Evolutionary conservation across 2,797 vertebrate species (phyloP).

Genomic region (Eleutherodactylus coqui): DNA sequence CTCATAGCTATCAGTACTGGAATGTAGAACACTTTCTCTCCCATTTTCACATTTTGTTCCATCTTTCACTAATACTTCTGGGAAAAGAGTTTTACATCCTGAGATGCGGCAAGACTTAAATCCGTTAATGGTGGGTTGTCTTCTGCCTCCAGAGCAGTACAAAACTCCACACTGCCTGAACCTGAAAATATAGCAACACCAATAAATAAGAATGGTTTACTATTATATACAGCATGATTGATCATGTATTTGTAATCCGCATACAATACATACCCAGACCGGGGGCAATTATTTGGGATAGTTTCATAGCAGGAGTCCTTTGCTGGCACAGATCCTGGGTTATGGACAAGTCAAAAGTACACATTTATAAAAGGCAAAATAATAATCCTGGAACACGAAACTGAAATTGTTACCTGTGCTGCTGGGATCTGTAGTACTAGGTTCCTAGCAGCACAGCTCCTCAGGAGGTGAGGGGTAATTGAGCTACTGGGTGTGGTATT

Average conservation of each 20-base stretch:
- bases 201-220: not conserved
- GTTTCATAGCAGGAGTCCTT: slow-evolving; percentile 4
- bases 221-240: not conserved
- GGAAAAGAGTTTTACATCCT: not conserved
- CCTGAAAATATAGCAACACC: not conserved
- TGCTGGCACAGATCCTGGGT: not conserved
- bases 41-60: slow-evolving; percentile 41
- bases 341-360: not conserved
- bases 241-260: not conserved
- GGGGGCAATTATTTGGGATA: not conserved
- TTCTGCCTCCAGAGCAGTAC: slow-evolving; percentile 7
- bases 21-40: slow-evolving; percentile 4
- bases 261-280: not conserved
- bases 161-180: slow-evolving; percentile 31
- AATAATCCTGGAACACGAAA: no score
- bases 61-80: slow-evolving; percentile 22
- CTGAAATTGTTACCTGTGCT: no score
- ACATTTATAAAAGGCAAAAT: not conserved
- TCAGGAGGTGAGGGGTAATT: no score
- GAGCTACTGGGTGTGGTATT: no score
- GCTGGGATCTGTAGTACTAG: not conserved
- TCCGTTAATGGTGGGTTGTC: not conserved
- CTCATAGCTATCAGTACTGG: not conserved
- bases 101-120: not conserved
- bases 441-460: no score